Evolutionary conservation across 2,888 invertebrate species (phyloP), one percentile per base, ranked within the genome.

Genomic region (Invenusta paracnida): DNA sequence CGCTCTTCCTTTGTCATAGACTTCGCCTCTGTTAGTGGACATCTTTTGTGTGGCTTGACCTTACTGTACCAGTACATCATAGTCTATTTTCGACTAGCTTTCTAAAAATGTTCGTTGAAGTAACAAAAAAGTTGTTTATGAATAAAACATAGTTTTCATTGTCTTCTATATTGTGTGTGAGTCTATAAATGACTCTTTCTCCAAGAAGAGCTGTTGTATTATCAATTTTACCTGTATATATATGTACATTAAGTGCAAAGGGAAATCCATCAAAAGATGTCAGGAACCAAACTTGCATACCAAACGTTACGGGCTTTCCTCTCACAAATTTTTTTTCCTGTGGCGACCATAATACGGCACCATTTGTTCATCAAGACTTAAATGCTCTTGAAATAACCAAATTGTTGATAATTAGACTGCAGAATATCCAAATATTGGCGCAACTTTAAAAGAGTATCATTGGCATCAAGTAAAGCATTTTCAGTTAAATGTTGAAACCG

Each of bases 361-460:
- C 82, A 82, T 82, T 82, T 82, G 82, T 30, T 82, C 82, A 30
- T 82, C 82, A 82, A 82, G 29, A 23, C 29, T 30, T 30, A 82
- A 23, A 23, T 11, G 31, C 31, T 82, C 23, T 29, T 30, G 31
- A 82, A 79, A 11, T 11, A 27, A 5, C 79, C 79, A 11, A 79
- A 79, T 79, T 79, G 79, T 79, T 27, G 79, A 11, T 11, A 79
- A 27, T 23, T 27, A 27, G 5, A 30, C 13, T 82, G 29, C 2
- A 82, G 30, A 11, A 82, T 11, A 82, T 82, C 23, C 13, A 82
- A 30, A 17, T 30, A 30, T 82, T 29, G 82, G 5, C 29, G 29
- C 2, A 82, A 11, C 31, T 82, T 82, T 2, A 29, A 11, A 29
- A 82, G 29, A 2, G 5, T 82, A 30, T 82, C 82, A 82, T 82